Conservation (phyloP, 37 sponge, comb jelly and placozoan genomes). For the Crambe crambe region DNA sequence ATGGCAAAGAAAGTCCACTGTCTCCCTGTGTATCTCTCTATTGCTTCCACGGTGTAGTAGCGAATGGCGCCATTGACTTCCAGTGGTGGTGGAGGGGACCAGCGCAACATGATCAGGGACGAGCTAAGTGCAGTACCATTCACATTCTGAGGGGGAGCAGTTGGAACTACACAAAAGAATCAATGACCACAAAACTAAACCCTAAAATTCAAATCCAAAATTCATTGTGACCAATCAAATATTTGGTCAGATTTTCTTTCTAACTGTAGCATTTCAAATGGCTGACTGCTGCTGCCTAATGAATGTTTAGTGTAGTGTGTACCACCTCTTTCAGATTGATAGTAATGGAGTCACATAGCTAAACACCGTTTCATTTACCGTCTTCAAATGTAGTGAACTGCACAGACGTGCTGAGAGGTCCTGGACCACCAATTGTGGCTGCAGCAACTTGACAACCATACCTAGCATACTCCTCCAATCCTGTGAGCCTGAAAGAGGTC, state of each 20-base stretch:
- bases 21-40: constrained; percentile 23
- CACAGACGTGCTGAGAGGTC: constrained; percentile 14
- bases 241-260: too few species aligned
- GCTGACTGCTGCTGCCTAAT: too few species aligned
- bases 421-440: constrained; percentile 20
- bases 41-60: constrained; percentile 1
- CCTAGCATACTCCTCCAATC: constrained; percentile 29
- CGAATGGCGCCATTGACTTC: constrained; percentile 24
- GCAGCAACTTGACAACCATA: constrained; percentile 33
- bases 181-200: too few species aligned
- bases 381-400: constrained; percentile 7
- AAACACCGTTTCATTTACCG: too few species aligned
- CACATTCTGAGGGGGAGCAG: constrained; percentile 25
- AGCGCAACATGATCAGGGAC: constrained; percentile 3
- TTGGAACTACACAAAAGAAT: constrained; percentile 23
- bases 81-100: constrained; percentile 28
- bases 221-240: too few species aligned
- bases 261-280: too few species aligned
- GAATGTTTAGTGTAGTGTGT: too few species aligned
- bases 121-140: background rate
- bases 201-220: too few species aligned
- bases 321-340: too few species aligned
- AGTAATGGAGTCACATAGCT: too few species aligned
- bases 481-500: constrained; percentile 1
- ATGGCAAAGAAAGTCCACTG: background rate